Percentiles rank a stretch among this genome's conserved stretches.
These are phyloP conservation scores for Tromatobia lineatoria DNA, from an alignment of 2,888 invertebrate species.

Conservation along the genomic window DNA sequence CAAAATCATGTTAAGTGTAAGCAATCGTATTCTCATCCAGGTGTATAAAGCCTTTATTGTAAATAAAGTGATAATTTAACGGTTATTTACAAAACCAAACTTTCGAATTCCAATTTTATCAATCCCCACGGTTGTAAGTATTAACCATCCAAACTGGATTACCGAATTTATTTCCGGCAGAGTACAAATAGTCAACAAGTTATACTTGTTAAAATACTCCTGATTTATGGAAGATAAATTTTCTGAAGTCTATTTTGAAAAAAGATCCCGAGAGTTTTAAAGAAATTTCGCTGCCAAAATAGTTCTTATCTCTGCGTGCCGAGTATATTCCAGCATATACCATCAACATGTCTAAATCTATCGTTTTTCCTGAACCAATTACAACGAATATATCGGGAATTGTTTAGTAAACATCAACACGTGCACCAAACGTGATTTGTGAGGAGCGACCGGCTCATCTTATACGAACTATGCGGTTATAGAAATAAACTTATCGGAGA, in stretches of 20 bases:
- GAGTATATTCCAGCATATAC: neutral
- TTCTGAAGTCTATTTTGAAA: neutral
- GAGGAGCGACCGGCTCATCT: neutral
- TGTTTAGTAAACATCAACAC: conserved; percentile 1
- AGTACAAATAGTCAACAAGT: neutral
- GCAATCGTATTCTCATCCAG: conserved; percentile 62
- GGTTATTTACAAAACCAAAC: conserved; percentile 36
- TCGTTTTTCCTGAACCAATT: neutral
- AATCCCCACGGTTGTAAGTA: neutral
- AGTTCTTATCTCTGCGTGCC: neutral
- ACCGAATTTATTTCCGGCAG: neutral
- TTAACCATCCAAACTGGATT: neutral
- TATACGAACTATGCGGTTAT: neutral
- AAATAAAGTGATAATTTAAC: conserved; percentile 72
- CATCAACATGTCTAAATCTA: neutral
- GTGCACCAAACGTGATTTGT: neutral
- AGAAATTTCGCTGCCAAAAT: neutral
- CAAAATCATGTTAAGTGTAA: conserved; percentile 48
- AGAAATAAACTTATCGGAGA: neutral
- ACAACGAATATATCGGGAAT: neutral
- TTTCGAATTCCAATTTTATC: neutral
- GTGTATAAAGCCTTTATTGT: conserved; percentile 69
- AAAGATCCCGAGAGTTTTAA: neutral
- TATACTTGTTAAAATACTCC: too few relatives aligned
- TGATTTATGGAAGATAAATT: too few relatives aligned